Evolutionary conservation across 2,113 vertebrate species (phyloP), one percentile per base, ranked within the genome.

Genomic region (Saimiri boliviensis): DNA sequence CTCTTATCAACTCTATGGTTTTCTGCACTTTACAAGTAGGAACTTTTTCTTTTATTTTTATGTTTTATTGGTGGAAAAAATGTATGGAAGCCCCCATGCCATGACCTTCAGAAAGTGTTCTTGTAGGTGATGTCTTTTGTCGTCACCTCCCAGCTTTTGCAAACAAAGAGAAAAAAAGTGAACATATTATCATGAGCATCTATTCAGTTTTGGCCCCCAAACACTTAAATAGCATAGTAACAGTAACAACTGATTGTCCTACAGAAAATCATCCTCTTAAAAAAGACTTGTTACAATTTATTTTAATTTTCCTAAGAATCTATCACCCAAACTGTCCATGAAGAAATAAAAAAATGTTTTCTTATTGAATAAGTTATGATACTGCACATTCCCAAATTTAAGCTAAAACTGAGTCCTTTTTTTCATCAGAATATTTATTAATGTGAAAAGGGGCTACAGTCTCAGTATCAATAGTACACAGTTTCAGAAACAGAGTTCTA

Each of bases 21-120:
- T 88, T 81, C 63, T 98, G 96, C 71, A 97, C 96, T 84, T 97
- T 98, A 89, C 84, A 97, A 88, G 19, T 30, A 82, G 82, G 87
- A 96, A 73, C 56, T 86, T 97, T 97, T 45, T 6, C 3, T 70
- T 90, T 37, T 1, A 1, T 6, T 68, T 81, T n/a, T 8, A 45
- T 40, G 63, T 89, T 68, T 10, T 74, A 93, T 93, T 86, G n/a
- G 9, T 94, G 30, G 10, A 88, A 94, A 0, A 0, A 60, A 30
- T 17, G 13, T 70, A 30, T 71, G 63, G 91, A 96, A 17, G 32
- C 66, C 17, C 35, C 35, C 4, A 76, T 42, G 84, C 83, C 77
- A 83, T 45, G 42, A 91, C 52, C 47, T 98, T 98, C 87, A 58
- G 96, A 96, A 97, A 86, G 89, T 85, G 80, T 80, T 95, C 17